These are phyloP conservation scores for Dryas iulia DNA, from an alignment of 1,140 invertebrate genomes.

Conservation along the genomic window DNA sequence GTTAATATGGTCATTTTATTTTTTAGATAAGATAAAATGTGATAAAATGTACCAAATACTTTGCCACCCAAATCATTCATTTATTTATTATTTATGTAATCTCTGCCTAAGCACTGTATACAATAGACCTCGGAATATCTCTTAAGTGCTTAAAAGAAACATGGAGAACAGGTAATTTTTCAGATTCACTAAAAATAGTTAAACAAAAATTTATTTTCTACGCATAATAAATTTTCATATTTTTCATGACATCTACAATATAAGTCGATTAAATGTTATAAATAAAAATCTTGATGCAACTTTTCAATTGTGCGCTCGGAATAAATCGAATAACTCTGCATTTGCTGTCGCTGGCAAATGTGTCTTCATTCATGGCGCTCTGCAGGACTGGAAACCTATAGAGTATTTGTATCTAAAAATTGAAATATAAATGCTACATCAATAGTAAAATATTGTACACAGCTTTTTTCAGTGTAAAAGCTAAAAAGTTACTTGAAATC, in stretches of 20 bases:
- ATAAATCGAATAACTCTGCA: slow-evolving; percentile 74
- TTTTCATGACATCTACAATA: not conserved
- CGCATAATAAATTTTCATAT: no score
- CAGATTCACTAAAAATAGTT: no score
- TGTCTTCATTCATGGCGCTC: slow-evolving; percentile 71
- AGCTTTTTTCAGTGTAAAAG: not conserved
- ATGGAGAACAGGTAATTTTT: no score
- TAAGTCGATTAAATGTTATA: slow-evolving; percentile 25
- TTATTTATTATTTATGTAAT: no score
- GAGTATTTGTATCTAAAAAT: slow-evolving; percentile 33
- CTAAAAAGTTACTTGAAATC: not conserved
- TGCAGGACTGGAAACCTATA: slow-evolving; percentile 38
- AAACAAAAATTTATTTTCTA: no score
- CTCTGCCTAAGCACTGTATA: no score
- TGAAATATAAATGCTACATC: not conserved
- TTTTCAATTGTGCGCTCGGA: slow-evolving; percentile 66
- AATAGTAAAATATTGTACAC: not conserved
- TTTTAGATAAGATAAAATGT: no score
- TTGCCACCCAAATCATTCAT: no score
- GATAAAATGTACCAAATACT: no score
- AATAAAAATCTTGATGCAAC: slow-evolving; percentile 34
- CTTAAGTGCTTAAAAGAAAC: no score
- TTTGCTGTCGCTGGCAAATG: slow-evolving; percentile 72
- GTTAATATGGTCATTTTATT: no score
- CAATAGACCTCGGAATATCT: no score